Evolutionary conservation across 2,888 invertebrate species (phyloP), one percentile per base, ranked within the genome.

Genomic region (Chalcis sispes): DNA sequence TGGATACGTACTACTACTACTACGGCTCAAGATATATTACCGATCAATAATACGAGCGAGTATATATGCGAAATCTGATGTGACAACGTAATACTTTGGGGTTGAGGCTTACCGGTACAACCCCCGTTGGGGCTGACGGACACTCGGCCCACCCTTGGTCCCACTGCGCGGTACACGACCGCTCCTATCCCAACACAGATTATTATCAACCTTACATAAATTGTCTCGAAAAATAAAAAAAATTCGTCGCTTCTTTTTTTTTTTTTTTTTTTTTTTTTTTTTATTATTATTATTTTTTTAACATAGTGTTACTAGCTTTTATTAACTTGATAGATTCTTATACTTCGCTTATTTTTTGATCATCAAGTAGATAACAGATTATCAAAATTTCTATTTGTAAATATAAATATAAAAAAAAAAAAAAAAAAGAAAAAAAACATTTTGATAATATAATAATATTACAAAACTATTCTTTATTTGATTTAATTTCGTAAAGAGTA

Each of bases 31-130:
- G 83, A 83, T n/a, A n/a, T n/a, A n/a, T 87, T 85, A 87, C 83
- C 85, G 84, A 54, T 86, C 81, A 59, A 86, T 82, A 86, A 86
- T 82, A 86, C 82, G 86, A 86, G 84, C 84, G 83, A 85, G 81
- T 85, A 86, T 83, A 70, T 50, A 77, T 83, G 85, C 84, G 87
- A 86, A 85, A 42, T 86, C 83, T 87, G 84, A 80, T 82, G 83
- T 82, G 85, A 86, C 82, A 86, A 86, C 80, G 83, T 84, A 85
- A 85, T 83, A 88, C 80, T 84, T 85, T 84, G 83, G 83, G 85
- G 80, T 86, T 85, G 79, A 85, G 87, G 88, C 88, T 88, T 88
- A 88, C 88, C 88, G 85, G 88, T 87, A 83, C 88, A 88, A 87
- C 87, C 88, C 86, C 87, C 87, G 84, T 84, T 87, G 83, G 87